phyloP scores from a whole-genome alignment of 2,797 vertebrate genomes.

The Oceanodroma leucorhoa region DNA sequence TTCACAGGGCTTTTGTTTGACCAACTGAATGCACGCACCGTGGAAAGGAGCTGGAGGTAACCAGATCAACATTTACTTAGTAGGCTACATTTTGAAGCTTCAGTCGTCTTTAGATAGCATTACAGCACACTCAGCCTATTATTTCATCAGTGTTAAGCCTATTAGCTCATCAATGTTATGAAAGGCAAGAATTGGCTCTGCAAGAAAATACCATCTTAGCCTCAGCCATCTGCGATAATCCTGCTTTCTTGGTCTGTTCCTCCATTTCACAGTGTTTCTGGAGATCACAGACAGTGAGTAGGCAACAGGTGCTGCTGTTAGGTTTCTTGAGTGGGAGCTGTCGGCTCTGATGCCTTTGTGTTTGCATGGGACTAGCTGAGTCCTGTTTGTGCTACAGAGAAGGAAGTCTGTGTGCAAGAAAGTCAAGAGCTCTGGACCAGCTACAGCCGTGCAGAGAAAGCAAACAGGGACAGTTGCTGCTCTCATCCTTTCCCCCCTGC shows the following conservation, averaged over 20 bases:
- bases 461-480: background rate
- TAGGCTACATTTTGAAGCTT: background rate
- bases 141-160: background rate
- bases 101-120: background rate
- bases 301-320: background rate
- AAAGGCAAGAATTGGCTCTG: background rate
- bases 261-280: background rate
- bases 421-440: background rate
- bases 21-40: background rate
- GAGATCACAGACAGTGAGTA: background rate
- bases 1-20: background rate
- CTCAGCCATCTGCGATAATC: background rate
- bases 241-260: background rate
- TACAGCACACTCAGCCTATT: background rate
- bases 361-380: background rate
- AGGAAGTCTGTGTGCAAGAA: background rate
- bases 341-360: background rate
- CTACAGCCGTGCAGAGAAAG: background rate
- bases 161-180: background rate
- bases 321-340: background rate
- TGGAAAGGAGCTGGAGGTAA: background rate
- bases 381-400: accelerated
- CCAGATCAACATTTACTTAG: background rate
- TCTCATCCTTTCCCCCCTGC: background rate
- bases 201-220: background rate